Percentiles rank a stretch among this genome's conserved stretches.
These are phyloP conservation scores for Rhineura floridana DNA, from an alignment of 2,113 vertebrate species.

Conservation along the genomic window DNA sequence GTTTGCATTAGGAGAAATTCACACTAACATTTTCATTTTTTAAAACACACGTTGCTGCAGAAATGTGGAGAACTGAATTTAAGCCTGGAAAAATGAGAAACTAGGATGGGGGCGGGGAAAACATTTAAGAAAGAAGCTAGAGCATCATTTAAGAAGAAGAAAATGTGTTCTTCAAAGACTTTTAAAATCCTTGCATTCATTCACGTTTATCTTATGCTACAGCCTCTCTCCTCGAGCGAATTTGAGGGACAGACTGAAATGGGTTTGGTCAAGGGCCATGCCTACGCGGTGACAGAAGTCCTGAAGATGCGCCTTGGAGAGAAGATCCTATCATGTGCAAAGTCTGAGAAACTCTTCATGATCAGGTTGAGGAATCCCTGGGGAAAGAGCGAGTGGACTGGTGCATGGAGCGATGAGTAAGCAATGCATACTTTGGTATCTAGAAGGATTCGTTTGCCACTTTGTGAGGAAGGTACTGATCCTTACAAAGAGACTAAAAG, in stretches of 20 bases:
- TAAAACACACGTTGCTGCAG: too few relatives aligned
- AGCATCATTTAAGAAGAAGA: too few relatives aligned
- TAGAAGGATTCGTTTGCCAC: not conserved
- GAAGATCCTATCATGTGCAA: slow-evolving; percentile 79
- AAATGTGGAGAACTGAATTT: too few relatives aligned
- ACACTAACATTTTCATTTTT: too few relatives aligned
- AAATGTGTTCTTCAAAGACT: not conserved
- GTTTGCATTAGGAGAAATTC: too few relatives aligned
- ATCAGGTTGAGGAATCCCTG: slow-evolving; percentile 94
- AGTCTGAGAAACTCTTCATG: slow-evolving; percentile 86
- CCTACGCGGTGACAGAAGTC: slow-evolving; percentile 89
- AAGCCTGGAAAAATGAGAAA: too few relatives aligned
- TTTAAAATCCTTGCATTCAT: not conserved
- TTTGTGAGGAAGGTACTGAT: not conserved
- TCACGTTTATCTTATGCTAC: not conserved
- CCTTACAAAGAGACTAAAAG: not conserved
- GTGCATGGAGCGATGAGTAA: slow-evolving; percentile 93
- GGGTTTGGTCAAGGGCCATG: slow-evolving; percentile 89
- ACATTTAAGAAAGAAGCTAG: too few relatives aligned
- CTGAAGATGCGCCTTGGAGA: slow-evolving; percentile 83
- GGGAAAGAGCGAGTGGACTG: slow-evolving; percentile 91
- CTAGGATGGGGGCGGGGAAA: too few relatives aligned
- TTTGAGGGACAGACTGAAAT: slow-evolving; percentile 75
- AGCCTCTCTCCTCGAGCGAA: slow-evolving; percentile 72
- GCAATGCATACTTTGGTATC: slow-evolving; percentile 7